Conservation (phyloP, 2,113 vertebrate genomes). For the Forbesichthys papilliferus region DNA sequence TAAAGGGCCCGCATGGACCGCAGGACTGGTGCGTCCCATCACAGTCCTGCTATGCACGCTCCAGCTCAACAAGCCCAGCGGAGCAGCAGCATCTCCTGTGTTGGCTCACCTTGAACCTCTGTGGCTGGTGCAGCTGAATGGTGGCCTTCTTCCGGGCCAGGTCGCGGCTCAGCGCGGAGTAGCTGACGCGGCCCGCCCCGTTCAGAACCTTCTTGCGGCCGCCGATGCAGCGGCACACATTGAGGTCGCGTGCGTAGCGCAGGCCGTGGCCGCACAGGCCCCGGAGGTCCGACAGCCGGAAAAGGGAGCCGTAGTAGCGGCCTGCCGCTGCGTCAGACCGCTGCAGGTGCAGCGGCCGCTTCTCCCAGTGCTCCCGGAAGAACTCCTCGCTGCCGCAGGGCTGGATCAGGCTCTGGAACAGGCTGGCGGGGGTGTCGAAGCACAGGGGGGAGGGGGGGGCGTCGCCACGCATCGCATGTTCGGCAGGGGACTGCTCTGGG, state of each 20-base stretch:
- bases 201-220: constrained; percentile 87
- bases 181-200: constrained; percentile 80
- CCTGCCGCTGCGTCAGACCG: constrained; percentile 70
- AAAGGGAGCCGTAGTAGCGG: constrained; percentile 81
- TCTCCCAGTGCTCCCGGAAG: constrained; percentile 88
- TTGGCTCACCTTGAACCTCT: constrained; percentile 87
- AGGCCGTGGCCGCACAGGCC: constrained; percentile 75
- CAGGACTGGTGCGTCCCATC: no score
- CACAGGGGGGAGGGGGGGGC: constrained; percentile 33
- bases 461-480: constrained; percentile 41
- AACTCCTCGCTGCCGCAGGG: constrained; percentile 81
- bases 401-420: constrained; percentile 86
- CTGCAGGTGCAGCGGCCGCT: constrained; percentile 84
- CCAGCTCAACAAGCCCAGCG: no score
- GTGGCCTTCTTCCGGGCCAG: constrained; percentile 85
- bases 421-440: constrained; percentile 75
- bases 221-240: constrained; percentile 80
- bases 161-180: constrained; percentile 80
- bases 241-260: constrained; percentile 81
- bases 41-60: no score
- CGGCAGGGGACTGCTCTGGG: constrained; percentile 55
- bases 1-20: no score
- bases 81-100: no score
- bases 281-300: constrained; percentile 82
- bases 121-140: constrained; percentile 92